These are phyloP conservation scores for Ambastaia sidthimunki DNA, from an alignment of 2,797 vertebrate species.

Conservation along the genomic window DNA sequence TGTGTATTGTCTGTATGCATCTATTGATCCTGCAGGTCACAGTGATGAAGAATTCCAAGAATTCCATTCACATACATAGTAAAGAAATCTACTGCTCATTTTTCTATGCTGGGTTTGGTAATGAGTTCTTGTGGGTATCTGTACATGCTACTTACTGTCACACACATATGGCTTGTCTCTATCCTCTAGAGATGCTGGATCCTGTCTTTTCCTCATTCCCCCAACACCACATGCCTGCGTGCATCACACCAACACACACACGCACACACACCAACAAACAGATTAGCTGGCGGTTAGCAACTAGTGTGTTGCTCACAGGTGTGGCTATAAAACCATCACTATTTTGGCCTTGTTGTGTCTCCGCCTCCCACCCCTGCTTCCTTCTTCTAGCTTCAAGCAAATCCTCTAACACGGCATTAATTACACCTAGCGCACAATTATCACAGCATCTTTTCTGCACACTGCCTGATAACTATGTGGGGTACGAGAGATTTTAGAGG, in stretches of 20 bases:
- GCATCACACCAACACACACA: constrained; percentile 12
- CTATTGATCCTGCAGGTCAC: no score
- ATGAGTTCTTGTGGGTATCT: neutral
- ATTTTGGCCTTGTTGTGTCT: neutral
- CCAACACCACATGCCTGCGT: constrained; percentile 88
- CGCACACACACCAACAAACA: constrained; percentile 40
- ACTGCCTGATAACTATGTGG: constrained; percentile 43
- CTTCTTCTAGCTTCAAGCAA: constrained; percentile 24
- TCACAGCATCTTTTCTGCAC: constrained; percentile 48
- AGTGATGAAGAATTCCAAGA: no score
- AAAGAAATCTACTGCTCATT: neutral
- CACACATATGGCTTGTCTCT: constrained; percentile 96
- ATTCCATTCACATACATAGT: neutral
- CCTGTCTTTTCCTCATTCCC: constrained; percentile 91
- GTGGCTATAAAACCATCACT: neutral
- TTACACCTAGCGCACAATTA: constrained; percentile 48
- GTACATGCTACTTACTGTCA: constrained; percentile 85
- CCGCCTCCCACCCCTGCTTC: neutral
- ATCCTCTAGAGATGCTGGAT: constrained; percentile 86
- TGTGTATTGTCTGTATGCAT: no score
- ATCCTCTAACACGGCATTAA: constrained; percentile 45
- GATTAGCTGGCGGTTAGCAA: constrained; percentile 5
- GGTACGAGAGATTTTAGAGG: constrained; percentile 78
- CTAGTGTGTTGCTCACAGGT: constrained; percentile 28
- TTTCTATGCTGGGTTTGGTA: neutral